phyloP scores from a whole-genome alignment of 2,113 vertebrate genomes.

The Microtus ochrogaster region DNA sequence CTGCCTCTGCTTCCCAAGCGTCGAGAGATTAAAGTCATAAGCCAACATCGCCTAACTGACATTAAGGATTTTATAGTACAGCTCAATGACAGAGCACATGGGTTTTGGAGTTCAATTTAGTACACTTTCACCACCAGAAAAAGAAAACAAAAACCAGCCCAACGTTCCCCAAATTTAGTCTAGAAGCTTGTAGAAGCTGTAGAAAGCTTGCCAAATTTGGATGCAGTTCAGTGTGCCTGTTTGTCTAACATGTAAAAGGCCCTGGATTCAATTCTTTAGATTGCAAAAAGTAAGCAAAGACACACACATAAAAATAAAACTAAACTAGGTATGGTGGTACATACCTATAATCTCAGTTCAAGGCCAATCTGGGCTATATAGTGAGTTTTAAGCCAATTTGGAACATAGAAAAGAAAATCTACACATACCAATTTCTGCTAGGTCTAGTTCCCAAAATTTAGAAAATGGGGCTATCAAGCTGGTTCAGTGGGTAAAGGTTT shows the following conservation, averaged over 20 bases:
- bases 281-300: not conserved
- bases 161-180: not conserved
- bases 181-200: not conserved
- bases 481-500: not conserved
- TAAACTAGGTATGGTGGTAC: not conserved
- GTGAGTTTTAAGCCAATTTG: not conserved
- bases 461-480: not conserved
- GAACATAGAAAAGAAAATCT: not conserved
- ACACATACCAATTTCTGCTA: not conserved
- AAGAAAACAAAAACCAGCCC: not conserved
- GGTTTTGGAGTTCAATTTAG: not conserved
- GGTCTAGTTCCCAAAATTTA: not conserved
- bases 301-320: not conserved
- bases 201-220: not conserved
- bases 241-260: not conserved
- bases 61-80: not conserved
- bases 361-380: not conserved
- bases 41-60: too few species aligned
- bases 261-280: not conserved
- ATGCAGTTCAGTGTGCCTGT: not conserved
- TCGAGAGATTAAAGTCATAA: too few species aligned
- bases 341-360: not conserved
- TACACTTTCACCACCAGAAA: not conserved
- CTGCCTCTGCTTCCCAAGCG: too few species aligned
- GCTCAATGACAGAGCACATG: not conserved